A percentile compares a stretch with the other conserved stretches of the same genome.
Evolutionary conservation across 2,797 vertebrate genomes (phyloP).

Genomic region (Argyrosomus regius): DNA sequence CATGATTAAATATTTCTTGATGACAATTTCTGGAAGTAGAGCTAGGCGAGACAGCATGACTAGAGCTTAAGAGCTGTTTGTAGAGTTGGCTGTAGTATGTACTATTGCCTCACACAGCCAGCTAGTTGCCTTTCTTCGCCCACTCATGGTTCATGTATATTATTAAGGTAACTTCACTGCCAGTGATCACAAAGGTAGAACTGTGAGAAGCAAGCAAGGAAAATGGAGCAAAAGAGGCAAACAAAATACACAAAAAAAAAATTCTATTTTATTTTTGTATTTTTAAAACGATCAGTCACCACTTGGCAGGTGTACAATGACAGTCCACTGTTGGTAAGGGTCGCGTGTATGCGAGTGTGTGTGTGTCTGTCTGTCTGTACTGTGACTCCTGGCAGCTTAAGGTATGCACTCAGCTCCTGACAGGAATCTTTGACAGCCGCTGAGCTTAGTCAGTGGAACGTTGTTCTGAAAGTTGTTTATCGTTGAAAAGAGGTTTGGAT

Average conservation of each 20-base stretch:
- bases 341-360: no score
- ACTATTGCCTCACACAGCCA: not conserved
- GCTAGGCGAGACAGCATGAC: not conserved
- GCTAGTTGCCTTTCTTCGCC: not conserved
- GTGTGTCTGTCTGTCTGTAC: not conserved
- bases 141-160: constrained; percentile 17
- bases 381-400: constrained; percentile 23
- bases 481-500: constrained; percentile 9
- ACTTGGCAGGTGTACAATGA: no score
- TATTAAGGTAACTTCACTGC: constrained; percentile 8
- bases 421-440: constrained; percentile 46
- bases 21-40: not conserved
- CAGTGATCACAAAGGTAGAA: not conserved
- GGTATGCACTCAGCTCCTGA: constrained; percentile 43
- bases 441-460: constrained; percentile 36
- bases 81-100: not conserved
- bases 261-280: no score
- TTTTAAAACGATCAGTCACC: no score
- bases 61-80: not conserved
- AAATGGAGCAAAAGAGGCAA: constrained; percentile 11
- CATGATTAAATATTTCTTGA: constrained; percentile 6
- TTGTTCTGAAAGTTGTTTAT: constrained; percentile 39
- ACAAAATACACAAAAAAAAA: no score
- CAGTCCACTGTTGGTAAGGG: no score
- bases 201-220: not conserved